Base-by-base conservation (phyloP, 2,888 invertebrate genomes). In the Meandrusa payeni region DNA sequence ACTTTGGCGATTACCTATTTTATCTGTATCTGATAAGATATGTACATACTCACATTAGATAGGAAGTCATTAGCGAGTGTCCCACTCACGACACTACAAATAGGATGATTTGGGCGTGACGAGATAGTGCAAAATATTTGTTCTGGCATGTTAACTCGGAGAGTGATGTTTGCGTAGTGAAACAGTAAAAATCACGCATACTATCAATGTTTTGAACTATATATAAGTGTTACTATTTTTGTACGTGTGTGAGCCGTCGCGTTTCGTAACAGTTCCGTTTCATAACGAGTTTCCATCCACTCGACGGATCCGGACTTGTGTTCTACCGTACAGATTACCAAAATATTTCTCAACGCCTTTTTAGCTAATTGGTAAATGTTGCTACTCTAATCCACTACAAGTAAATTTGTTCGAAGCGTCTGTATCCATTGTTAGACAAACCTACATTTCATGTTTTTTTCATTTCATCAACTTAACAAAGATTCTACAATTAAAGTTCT, bases 231-330 rank as follows among this genome's bases (percentile, higher is more conserved):
- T 29, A 45, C 48, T 51, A 47, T 47, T 47, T 40, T 50, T 29
- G 48, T 31, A 19, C 33, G 28, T 27, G 34, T 41, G 41, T 41
- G 22, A 49, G 39, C 47, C 39, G 47, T 46, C 39, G 27, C 19
- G 49, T 54, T 51, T 54, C 47, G 47, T 52, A 53, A 54, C 46
- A 33, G 28, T 33, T 40, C 37, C 34, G 46, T 54, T 50, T 51
- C 47, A 29, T 51, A 54, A 58, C 46, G 20, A 31, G 37, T 51
- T 52, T 47, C 42, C 44, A 32, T 48, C 23, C 41, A 7, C 11
- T 32, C 17, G 10, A 22, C 19, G 31, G 20, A 26, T 31, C 39
- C 28, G 33, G 28, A 41, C 27, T 32, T 15, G 38, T 40, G 17
- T 15, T 7, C 33, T 12, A 38, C 34, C n/a, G 7, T 39, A 28